phyloP scores from a whole-genome alignment of 2,888 invertebrate species.

The Campoplex capitator region DNA sequence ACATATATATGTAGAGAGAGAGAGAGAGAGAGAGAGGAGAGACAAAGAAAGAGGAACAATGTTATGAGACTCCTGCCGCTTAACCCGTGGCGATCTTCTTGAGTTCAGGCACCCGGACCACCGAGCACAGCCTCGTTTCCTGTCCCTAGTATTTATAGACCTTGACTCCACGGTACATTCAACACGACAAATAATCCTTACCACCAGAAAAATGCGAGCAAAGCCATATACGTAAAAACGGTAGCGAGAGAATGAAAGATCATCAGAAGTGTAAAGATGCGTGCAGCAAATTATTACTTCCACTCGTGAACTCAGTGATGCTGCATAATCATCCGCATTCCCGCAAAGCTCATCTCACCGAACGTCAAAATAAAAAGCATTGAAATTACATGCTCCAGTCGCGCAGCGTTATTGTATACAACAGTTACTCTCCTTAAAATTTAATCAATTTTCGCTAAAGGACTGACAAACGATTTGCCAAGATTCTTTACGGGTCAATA shows the following conservation, averaged over 20 bases:
- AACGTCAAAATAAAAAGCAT: neutral
- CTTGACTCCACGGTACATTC: slow-evolving; percentile 24
- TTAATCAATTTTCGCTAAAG: neutral
- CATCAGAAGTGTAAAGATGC: neutral
- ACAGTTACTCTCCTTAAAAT: neutral
- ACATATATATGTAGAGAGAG: neutral
- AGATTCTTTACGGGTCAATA: neutral
- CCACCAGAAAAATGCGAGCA: slow-evolving; percentile 10
- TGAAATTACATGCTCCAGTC: neutral
- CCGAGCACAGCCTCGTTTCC: slow-evolving; percentile 53
- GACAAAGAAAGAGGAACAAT: neutral
- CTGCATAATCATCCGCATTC: slow-evolving; percentile 29
- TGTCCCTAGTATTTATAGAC: slow-evolving; percentile 60
- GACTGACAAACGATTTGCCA: neutral
- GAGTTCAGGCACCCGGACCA: slow-evolving; percentile 47
- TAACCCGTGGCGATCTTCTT: slow-evolving; percentile 44
- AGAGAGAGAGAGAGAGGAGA: slow-evolving; percentile 7
- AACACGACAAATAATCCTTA: slow-evolving; percentile 55
- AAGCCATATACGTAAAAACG: slow-evolving; percentile 1
- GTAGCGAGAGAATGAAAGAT: slow-evolving; percentile 16
- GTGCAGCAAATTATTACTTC: slow-evolving; percentile 8
- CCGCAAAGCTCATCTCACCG: neutral
- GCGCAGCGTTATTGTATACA: neutral
- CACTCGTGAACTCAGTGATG: slow-evolving; percentile 18
- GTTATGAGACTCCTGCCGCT: slow-evolving; percentile 27